phyloP scores from a whole-genome alignment of 1,140 invertebrate genomes.

The Zaprionus ghesquierei region DNA sequence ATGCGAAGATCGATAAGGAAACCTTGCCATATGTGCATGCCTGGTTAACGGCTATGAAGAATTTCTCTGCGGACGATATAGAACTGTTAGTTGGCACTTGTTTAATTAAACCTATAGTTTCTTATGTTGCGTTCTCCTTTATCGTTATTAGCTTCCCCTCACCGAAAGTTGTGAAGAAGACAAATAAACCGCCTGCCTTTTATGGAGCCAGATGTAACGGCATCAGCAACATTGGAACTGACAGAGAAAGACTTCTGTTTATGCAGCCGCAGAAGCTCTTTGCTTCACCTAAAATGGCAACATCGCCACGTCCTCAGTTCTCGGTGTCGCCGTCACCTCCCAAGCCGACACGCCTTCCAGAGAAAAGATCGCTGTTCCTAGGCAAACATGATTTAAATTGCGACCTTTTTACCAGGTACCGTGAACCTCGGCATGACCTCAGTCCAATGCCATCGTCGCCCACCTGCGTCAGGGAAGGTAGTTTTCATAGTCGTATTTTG shows the following conservation, averaged over 20 bases:
- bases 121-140: neutral
- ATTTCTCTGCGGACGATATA: constrained; percentile 84
- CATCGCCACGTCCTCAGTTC: neutral
- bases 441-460: neutral
- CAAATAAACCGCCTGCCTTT: constrained; percentile 18
- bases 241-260: neutral
- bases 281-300: constrained; percentile 33
- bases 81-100: constrained; percentile 82
- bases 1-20: constrained; percentile 83
- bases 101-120: neutral
- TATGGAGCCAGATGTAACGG: neutral
- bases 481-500: too few relatives aligned
- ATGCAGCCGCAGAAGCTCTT: constrained; percentile 31
- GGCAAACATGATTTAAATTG: neutral
- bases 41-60: constrained; percentile 86
- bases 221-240: neutral
- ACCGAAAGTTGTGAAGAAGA: constrained; percentile 40
- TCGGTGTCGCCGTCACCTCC: neutral
- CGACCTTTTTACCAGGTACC: neutral
- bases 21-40: constrained; percentile 87
- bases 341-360: neutral
- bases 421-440: neutral
- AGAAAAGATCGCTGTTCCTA: neutral
- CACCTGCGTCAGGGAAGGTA: neutral
- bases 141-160: constrained; percentile 53